These are phyloP conservation scores for Drosophila mettleri DNA, from an alignment of 2,888 invertebrate species.

Conservation along the genomic window DNA sequence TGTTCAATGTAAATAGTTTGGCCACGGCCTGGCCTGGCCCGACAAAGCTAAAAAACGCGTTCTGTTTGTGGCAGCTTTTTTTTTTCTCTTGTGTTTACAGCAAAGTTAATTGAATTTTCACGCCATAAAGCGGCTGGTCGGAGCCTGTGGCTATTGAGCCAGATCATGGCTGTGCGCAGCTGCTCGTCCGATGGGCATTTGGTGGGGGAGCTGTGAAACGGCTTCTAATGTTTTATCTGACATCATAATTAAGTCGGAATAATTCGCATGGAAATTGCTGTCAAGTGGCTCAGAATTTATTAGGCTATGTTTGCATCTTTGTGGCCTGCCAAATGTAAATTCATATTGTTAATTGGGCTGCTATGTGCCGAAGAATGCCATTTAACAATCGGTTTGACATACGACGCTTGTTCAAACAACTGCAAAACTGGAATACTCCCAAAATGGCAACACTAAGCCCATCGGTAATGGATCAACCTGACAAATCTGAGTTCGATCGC, in stretches of 20 bases:
- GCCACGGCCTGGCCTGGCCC: background rate
- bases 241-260: constrained; percentile 73
- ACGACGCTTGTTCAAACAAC: constrained; percentile 25
- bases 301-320: constrained; percentile 37
- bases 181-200: background rate
- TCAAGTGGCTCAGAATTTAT: constrained; percentile 67
- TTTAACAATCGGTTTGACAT: constrained; percentile 28
- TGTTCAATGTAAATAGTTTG: constrained; percentile 57
- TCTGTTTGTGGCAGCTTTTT: constrained; percentile 7
- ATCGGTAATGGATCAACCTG: constrained; percentile 86
- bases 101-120: constrained; percentile 77
- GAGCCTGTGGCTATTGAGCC: constrained; percentile 32
- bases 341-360: constrained; percentile 7
- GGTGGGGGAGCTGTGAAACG: constrained; percentile 1
- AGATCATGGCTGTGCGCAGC: background rate
- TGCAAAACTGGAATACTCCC: constrained; percentile 33
- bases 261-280: constrained; percentile 72
- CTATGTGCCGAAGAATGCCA: constrained; percentile 38
- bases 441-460: constrained; percentile 31
- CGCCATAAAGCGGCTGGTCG: constrained; percentile 41
- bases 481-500: constrained; percentile 91
- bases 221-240: constrained; percentile 66
- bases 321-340: constrained; percentile 41
- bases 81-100: constrained; percentile 41
- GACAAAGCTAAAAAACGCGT: constrained; percentile 8